Base-by-base conservation (phyloP, 2,888 invertebrate genomes). In the Eupithecia vulgata region DNA sequence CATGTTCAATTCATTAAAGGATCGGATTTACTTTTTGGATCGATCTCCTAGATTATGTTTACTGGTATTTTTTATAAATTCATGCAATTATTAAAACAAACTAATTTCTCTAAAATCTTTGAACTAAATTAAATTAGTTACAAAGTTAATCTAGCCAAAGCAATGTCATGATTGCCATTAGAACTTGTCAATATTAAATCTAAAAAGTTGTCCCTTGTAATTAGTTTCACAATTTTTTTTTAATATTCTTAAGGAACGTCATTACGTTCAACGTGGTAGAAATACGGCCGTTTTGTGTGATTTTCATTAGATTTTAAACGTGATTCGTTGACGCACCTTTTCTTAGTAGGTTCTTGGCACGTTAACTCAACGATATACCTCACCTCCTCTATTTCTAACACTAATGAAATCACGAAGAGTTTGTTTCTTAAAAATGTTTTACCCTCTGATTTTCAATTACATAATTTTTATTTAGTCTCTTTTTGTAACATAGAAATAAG, bases 81-180 rank as follows among this genome's bases (percentile, higher is more conserved):
- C 21, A 21, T 21, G 10, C n/a, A 21, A 52, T 52, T 52, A 52
- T 10, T 52, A 52, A 21, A 52, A 52, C 21, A 48, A 48, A n/a
- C 48, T 21, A 21, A 52, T 52, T 52, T 25, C n/a, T n/a, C n/a
- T n/a, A n/a, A n/a, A n/a, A 57, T 57, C 1, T 13, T 57, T 25
- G 25, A 52, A 52, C 21, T 25, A 34, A 61, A 68, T 74, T 65
- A 67, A 78, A 78, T 76, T 73, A 78, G 68, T 79, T 75, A 25
- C 65, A 42, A 77, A 71, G 69, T 77, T 71, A 74, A 73, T 66
- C 70, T 76, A 70, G 57, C 66, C 67, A 67, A 61, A 52, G 67
- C 65, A 73, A 61, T 61, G 17, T 74, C 74, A 68, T 68, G 62
- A 70, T 71, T 71, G 72, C 64, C 42, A 71, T 71, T 76, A 71